Evolutionary conservation across 2,797 vertebrate genomes (phyloP).

Genomic region (Mallotus villosus): DNA sequence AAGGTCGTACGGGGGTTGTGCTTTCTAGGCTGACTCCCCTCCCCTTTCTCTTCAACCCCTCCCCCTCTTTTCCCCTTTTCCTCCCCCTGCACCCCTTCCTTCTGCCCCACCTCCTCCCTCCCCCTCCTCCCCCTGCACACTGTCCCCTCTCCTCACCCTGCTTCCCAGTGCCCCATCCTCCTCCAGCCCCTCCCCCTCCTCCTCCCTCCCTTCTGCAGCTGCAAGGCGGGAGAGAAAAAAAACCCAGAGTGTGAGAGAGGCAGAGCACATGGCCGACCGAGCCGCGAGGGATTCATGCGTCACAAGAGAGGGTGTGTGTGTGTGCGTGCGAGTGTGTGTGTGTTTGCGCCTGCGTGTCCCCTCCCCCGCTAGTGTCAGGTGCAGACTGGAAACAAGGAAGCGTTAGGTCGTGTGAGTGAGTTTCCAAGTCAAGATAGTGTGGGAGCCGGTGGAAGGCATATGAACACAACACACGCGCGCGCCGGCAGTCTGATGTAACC

Average conservation of each 20-base stretch:
- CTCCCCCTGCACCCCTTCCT: no score
- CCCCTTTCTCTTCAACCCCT: slow-evolving; percentile 2
- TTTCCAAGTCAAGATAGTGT: neutral
- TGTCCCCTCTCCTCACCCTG: neutral
- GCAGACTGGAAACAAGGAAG: slow-evolving; percentile 48
- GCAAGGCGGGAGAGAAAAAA: slow-evolving; percentile 5
- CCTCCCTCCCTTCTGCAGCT: slow-evolving; percentile 1
- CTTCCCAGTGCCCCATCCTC: neutral
- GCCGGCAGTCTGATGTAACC: slow-evolving; percentile 42
- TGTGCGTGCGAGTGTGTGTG: neutral
- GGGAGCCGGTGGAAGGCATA: slow-evolving; percentile 11
- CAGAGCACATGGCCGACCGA: slow-evolving; percentile 51
- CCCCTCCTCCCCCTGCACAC: no score
- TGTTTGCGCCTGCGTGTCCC: slow-evolving; percentile 49
- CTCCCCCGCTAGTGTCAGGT: slow-evolving; percentile 26
- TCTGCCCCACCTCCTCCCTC: no score
- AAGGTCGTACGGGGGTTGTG: slow-evolving; percentile 48
- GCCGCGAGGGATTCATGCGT: slow-evolving; percentile 46
- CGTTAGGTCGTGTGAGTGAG: slow-evolving; percentile 3
- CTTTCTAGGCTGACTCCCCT: slow-evolving; percentile 10
- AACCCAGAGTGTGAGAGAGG: neutral
- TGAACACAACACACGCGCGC: slow-evolving; percentile 12
- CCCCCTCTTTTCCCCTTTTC: no score
- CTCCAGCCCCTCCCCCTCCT: neutral
- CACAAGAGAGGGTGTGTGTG: slow-evolving; percentile 13